Conservation (phyloP, 2,888 invertebrate species). For the Athrips mouffetella region DNA sequence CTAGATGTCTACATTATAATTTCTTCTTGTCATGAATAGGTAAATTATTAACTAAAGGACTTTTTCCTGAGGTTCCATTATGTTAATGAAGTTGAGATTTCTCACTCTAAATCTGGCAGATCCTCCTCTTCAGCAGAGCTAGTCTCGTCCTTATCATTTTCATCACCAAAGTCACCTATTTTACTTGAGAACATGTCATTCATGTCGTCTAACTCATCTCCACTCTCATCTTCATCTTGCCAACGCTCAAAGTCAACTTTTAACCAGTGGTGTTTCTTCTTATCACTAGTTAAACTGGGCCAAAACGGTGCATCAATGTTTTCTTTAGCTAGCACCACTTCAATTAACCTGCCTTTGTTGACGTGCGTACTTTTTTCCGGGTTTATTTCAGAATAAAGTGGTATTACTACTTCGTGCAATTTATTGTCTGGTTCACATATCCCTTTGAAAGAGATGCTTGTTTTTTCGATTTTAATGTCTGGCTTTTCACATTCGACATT, state of each 20-base stretch:
- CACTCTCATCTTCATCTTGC: conserved; percentile 97
- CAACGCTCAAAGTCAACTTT: conserved; percentile 98
- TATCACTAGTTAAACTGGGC: conserved; percentile 91
- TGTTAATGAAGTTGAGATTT: neutral
- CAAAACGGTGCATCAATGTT: conserved; percentile 86
- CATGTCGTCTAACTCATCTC: conserved; percentile 80
- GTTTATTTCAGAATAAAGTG: conserved; percentile 89
- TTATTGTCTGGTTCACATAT: conserved; percentile 89
- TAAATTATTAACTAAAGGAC: too few relatives aligned
- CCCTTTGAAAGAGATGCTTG: conserved; percentile 87
- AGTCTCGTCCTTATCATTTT: conserved; percentile 74
- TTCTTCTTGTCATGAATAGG: too few relatives aligned
- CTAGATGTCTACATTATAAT: too few relatives aligned
- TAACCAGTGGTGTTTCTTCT: conserved; percentile 95
- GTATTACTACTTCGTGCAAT: conserved; percentile 91
- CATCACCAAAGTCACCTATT: conserved; percentile 50
- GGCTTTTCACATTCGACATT: conserved; percentile 91
- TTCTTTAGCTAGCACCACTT: conserved; percentile 83
- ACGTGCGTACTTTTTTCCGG: conserved; percentile 85
- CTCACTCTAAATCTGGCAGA: conserved; percentile 82
- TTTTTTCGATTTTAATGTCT: conserved; percentile 83
- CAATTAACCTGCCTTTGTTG: conserved; percentile 84
- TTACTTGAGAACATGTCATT: conserved; percentile 60
- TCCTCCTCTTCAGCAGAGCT: conserved; percentile 87
- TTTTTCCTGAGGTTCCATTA: neutral